Percentiles rank a stretch among this genome's conserved stretches.
Evolutionary conservation across 2,113 vertebrate genomes (phyloP).

Genomic region (Mohoua ochrocephala): DNA sequence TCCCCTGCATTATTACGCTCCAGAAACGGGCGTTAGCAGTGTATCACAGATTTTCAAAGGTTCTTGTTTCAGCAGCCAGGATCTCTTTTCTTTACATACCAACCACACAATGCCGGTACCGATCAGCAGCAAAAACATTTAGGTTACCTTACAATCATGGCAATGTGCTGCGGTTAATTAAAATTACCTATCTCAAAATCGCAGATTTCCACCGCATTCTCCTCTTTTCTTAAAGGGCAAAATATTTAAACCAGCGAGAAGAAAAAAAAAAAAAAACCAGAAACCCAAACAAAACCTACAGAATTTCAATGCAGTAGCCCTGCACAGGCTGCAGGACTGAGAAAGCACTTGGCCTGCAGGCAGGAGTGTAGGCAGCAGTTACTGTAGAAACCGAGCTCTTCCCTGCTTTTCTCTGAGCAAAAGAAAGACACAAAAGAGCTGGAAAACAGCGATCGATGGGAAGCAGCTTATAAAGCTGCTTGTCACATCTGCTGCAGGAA

Average conservation of each 20-base stretch:
- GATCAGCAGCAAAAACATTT: not conserved
- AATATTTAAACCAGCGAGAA: slow-evolving; percentile 25
- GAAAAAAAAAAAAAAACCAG: not conserved
- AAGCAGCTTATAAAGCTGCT: slow-evolving; percentile 72
- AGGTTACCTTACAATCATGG: not conserved
- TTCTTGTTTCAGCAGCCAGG: not conserved
- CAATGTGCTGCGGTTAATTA: not conserved
- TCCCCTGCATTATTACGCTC: not conserved
- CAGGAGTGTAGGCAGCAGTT: slow-evolving; percentile 68
- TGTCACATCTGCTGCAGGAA: slow-evolving; percentile 74
- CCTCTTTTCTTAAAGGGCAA: not conserved
- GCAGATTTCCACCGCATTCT: not conserved
- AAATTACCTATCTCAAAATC: not conserved
- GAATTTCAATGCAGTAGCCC: slow-evolving; percentile 51
- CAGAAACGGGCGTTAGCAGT: not conserved
- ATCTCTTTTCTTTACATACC: not conserved
- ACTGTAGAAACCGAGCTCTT: slow-evolving; percentile 74
- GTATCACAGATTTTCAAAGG: not conserved
- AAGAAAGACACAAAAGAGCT: slow-evolving; percentile 71
- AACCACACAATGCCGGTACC: not conserved
- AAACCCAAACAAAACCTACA: slow-evolving; percentile 4
- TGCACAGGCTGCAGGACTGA: slow-evolving; percentile 46
- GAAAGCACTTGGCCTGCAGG: slow-evolving; percentile 58
- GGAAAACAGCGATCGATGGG: slow-evolving; percentile 67
- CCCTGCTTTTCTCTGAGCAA: slow-evolving; percentile 62